Evolutionary conservation across 1,140 invertebrate species (phyloP), one percentile per base, ranked within the genome.

Genomic region (Macrostomum lignano): DNA sequence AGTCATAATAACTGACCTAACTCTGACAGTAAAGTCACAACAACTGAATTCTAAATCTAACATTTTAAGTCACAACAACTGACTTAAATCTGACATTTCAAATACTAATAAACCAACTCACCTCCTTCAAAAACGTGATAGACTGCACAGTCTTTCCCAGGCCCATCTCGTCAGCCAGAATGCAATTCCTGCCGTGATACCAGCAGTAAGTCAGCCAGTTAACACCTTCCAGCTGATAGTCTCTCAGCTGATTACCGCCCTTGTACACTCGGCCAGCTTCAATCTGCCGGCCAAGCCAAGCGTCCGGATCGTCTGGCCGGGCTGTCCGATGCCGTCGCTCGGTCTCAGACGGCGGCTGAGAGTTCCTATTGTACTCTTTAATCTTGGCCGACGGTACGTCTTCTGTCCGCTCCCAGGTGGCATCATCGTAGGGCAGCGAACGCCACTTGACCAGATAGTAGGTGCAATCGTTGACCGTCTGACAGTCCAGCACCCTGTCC

Each of bases 81-180:
- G n/a, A n/a, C n/a, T n/a, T n/a, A n/a, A n/a, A n/a, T n/a, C n/a
- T n/a, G n/a, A n/a, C n/a, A n/a, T n/a, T n/a, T n/a, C n/a, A n/a
- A n/a, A n/a, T n/a, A n/a, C n/a, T n/a, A n/a, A n/a, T n/a, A n/a
- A n/a, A n/a, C n/a, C n/a, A n/a, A n/a, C n/a, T n/a, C n/a, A n/a
- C n/a, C n/a, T n/a, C n/a, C n/a, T n/a, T n/a, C 3, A 58, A 46
- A 44, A 54, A 55, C 17, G 53, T 46, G 22, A 58, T 56, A 43
- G 50, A 51, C 42, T 59, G 57, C 15, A 60, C 49, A 0, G 56
- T 60, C 38, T 59, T 59, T 14, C 56, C 56, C 6, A 60, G 63
- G 53, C 91, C 91, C 91, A 98, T 98, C 66, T 98, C 91, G 63
- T 98, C 91, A 13, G 91, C 91, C 35, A 98, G 61, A 44, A 98